These are phyloP conservation scores for Channa striata DNA, from an alignment of 2,797 vertebrate species.

Conservation along the genomic window DNA sequence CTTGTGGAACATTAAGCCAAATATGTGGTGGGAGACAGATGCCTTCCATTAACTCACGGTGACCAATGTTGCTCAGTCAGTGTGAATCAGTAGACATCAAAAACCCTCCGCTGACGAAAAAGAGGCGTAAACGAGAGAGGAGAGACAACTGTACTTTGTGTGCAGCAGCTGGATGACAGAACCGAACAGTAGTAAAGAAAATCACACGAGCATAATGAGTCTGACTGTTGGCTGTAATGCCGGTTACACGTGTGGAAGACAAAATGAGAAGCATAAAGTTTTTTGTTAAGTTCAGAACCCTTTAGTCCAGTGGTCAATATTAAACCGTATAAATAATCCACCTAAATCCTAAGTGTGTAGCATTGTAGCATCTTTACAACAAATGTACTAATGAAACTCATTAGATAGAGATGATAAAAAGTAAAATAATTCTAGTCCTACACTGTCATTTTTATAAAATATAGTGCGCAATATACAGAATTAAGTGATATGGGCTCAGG, in stretches of 20 bases:
- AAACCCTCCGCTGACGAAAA: neutral
- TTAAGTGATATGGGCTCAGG: neutral
- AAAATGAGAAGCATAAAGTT: neutral
- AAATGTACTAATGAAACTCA: too few species aligned
- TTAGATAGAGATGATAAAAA: too few species aligned
- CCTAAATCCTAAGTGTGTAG: too few species aligned
- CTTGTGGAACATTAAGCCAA: neutral
- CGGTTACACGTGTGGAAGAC: neutral
- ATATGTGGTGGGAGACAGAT: constrained; percentile 20
- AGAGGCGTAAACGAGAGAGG: neutral
- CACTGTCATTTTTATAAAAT: neutral
- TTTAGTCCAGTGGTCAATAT: too few species aligned
- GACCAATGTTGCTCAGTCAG: constrained; percentile 25
- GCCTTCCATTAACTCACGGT: constrained; percentile 24
- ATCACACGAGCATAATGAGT: neutral
- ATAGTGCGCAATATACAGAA: too few species aligned
- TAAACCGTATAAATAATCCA: too few species aligned
- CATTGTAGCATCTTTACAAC: neutral
- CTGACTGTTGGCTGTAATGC: neutral
- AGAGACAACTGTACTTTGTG: neutral
- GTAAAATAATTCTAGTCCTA: neutral
- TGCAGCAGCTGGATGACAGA: constrained; percentile 20
- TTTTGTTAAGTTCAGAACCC: too few species aligned
- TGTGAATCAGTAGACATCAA: constrained; percentile 37
- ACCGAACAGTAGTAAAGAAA: neutral